These are phyloP conservation scores for Julus scandinavius DNA, from an alignment of 2,888 invertebrate genomes.

Conservation along the genomic window DNA sequence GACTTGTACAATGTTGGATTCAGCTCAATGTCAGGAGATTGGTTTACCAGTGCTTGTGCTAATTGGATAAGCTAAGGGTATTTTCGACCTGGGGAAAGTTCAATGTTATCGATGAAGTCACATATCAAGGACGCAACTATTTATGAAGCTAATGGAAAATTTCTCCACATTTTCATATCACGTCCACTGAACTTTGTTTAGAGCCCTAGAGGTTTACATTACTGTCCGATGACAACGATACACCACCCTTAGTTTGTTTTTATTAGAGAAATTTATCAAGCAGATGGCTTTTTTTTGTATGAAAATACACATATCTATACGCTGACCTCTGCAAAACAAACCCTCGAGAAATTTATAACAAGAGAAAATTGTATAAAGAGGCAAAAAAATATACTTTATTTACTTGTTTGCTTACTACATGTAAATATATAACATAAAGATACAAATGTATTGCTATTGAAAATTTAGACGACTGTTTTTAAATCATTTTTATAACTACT, in stretches of 20 bases:
- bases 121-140: neutral
- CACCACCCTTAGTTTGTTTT: neutral
- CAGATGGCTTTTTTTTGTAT: neutral
- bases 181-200: constrained; percentile 1
- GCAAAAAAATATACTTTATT: neutral
- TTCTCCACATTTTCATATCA: neutral
- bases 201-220: neutral
- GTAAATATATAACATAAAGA: neutral
- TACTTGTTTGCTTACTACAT: neutral
- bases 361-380: neutral
- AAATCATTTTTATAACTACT: neutral
- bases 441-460: neutral
- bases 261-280: neutral
- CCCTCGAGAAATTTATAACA: neutral
- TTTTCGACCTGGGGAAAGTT: neutral
- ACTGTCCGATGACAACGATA: neutral
- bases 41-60: neutral
- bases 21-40: neutral
- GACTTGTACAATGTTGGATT: neutral
- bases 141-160: constrained; percentile 2
- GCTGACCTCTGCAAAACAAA: neutral
- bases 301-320: neutral
- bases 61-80: neutral
- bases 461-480: neutral
- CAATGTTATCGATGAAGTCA: neutral